Base-by-base conservation (phyloP, 2,888 invertebrate species). In the Rotaria macrura region DNA sequence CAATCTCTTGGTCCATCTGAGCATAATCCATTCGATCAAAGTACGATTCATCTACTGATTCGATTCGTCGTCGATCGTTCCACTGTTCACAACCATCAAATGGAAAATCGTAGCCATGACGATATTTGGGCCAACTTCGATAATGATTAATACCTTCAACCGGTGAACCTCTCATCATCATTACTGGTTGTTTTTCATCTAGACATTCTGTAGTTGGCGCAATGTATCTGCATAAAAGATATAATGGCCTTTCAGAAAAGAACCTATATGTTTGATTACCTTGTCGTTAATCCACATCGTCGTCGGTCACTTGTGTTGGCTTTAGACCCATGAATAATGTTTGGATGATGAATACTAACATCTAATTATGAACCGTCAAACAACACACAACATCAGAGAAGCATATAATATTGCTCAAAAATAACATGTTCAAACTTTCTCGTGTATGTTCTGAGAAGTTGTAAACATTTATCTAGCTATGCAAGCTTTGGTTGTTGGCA, bases 281-380 rank as follows among this genome's bases (percentile, higher is more conserved):
- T 79, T 2, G 43, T 79, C 43, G 79, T 79, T 10, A 79, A 12
- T 25, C 89, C 89, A 86, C 89, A 89, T 49, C 89, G 86, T 5
- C 89, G 86, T 43, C 88, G 86, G 20, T 84, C 83, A 38, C 88
- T 88, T n/a, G 85, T 87, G 86, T 89, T 89, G 38, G 88, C 87
- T n/a, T 87, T 88, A 85, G 88, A 88, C 40, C 89, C 88, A 74
- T 89, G 89, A 29, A 89, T 87, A 14, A 88, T 84, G 43, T 88
- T 87, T 34, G 88, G 88, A 85, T 88, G 88, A 84, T 89, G 89
- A 1, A 88, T 79, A 43, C 79, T 79, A 43, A 79, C n/a, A 79
- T 79, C 79, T 79, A n/a, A n/a, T n/a, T n/a, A 43, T 52, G 20
- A 52, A 52, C 23, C 12, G 17, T 17, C 49, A 12, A 12, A 49